A percentile compares a stretch with the other conserved stretches of the same genome.
Conservation (phyloP, 2,888 invertebrate genomes). For the Stenoptilia bipunctidactyla region DNA sequence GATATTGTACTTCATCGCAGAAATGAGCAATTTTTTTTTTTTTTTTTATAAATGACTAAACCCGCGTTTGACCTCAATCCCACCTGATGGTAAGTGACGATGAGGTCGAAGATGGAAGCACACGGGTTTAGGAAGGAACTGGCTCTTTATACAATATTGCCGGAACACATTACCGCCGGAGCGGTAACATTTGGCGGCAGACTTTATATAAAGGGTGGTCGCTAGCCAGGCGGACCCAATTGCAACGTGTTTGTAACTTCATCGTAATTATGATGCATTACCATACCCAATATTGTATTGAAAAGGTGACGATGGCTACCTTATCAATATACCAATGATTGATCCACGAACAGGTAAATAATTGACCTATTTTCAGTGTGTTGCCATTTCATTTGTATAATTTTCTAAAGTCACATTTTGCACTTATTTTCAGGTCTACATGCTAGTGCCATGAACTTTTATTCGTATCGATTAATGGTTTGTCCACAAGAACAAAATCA, state of each 20-base stretch:
- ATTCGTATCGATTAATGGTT: constrained; percentile 3
- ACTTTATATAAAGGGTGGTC: too few species aligned
- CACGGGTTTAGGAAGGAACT: too few species aligned
- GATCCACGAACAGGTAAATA: constrained; percentile 8
- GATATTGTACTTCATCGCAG: constrained; percentile 8
- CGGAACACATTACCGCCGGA: too few species aligned
- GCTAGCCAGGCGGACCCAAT: too few species aligned
- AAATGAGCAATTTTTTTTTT: too few species aligned
- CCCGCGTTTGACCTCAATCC: too few species aligned
- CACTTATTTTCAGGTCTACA: too few species aligned
- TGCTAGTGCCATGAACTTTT: constrained; percentile 2
- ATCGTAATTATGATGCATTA: constrained; percentile 7
- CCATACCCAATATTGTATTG: constrained; percentile 8
- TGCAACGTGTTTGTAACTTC: background rate
- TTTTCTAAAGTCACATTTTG: constrained; percentile 3
- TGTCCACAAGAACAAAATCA: background rate
- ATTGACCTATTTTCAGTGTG: constrained; percentile 6
- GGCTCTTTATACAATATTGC: too few species aligned
- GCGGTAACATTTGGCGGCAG: too few species aligned
- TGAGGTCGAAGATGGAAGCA: too few species aligned
- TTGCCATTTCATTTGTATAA: constrained; percentile 4
- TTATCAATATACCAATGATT: constrained; percentile 8
- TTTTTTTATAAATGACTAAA: too few species aligned
- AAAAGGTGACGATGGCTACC: constrained; percentile 9
- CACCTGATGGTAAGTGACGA: too few species aligned